Evolutionary conservation across 2,888 invertebrate genomes (phyloP), one percentile per base, ranked within the genome.

Genomic region (Hofmannophila pseudospretella): DNA sequence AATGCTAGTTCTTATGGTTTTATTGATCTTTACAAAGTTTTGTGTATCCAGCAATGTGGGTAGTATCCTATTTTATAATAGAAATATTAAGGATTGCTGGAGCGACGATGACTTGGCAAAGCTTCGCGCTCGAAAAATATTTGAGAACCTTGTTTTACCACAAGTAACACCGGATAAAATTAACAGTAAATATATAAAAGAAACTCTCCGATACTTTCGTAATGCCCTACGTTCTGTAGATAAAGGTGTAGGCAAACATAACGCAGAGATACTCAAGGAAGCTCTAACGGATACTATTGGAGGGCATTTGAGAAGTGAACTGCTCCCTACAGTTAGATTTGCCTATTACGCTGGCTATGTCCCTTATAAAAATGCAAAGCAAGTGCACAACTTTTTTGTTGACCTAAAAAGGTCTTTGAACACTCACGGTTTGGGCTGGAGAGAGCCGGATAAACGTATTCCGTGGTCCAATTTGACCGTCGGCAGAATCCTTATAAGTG

Each of bases 311-410:
- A 67, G 67, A 40, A 61, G 57, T 36, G 73, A 77, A 49, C 62
- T 80, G 35, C 63, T 86, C n/a, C 85, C 84, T 7, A 56, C 71
- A 1, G 61, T 67, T 20, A 63, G 82, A 44, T 76, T 81, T 47
- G 78, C 82, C 4, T 86, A 74, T 39, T 86, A 86, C 36, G 84
- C 84, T 4, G 85, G 85, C 1, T 80, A 76, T 41, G 59, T 84
- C n/a, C 67, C 78, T 0, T 77, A 73, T 38, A 66, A 52, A 49
- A 57, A 56, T 33, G 78, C 66, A 10, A 63, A 58, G 49, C 51
- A 69, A 30, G 36, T 81, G 8, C 76, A 84, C 36, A 62, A 73
- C 14, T 71, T 76, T 34, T 75, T 60, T 19, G 69, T 75, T 1
- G 54, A 57, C 7, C 49, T 79, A 26, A 80, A 80, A 50, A 25